Evolutionary conservation across 2,797 vertebrate species (phyloP), one percentile per base, ranked within the genome.

Genomic region (Hydrocynus forskahlii): DNA sequence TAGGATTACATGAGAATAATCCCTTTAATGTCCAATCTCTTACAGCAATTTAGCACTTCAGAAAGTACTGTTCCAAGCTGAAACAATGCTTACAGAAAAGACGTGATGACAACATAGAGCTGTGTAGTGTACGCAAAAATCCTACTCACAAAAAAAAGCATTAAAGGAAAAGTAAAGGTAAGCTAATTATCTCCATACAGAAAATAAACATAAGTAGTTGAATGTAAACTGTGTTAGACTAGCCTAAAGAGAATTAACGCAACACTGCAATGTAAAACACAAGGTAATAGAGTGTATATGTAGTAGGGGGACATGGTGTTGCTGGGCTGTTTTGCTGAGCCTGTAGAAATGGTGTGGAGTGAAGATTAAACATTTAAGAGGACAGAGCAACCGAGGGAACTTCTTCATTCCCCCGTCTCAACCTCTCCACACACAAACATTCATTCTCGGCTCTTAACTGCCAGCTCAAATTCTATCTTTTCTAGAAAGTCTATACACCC

Each of bases 1-100:
- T 91, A 89, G 94, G 96, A 97, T 97, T 97, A 96, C 96, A 96
- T 92, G 93, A 93, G 92, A 96, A 95, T 97, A 97, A 98, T 97
- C 96, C 94, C 89, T 94, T 96, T 96, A 97, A 96, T 96, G 95
- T 95, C 90, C 93, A 95, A 96, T 78, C 94, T 95, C 95, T 96
- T 95, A 95, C 96, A 96, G 94, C 94, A 92, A 94, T 96, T 96
- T 95, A 95, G 94, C 95, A 93, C 93, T 94, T 95, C 95, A 94
- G 94, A 96, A 96, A 96, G 94, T 93, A 95, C 96, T 94, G 95
- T 95, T 94, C 93, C 92, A 92, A 94, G 94, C 95, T 94, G 93
- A 94, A 94, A 95, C 93, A 95, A 90, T 90, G 88, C 96, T 95
- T 94, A 96, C 95, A 60, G 94, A 94, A 94, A 94, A 92, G 92